These are phyloP conservation scores for Callosobruchus maculatus DNA, from an alignment of 2,888 invertebrate genomes.

Conservation along the genomic window DNA sequence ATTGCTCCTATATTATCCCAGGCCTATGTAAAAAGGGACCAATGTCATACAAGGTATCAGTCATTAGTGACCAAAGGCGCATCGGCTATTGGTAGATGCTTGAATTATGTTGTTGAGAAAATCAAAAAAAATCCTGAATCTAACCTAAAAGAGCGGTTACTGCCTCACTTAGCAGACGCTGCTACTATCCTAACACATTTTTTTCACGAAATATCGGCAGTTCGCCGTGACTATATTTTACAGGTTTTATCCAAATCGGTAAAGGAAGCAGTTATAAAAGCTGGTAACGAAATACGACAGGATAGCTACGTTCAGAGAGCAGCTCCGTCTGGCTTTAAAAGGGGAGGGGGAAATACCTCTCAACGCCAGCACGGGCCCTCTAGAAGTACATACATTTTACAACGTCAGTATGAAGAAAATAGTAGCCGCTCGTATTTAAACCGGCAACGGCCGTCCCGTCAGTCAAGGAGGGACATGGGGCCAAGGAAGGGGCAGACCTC, in stretches of 20 bases:
- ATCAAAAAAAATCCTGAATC: conserved; percentile 5
- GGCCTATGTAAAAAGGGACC: conserved; percentile 6
- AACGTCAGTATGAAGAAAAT: too few relatives aligned
- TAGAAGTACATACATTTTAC: too few relatives aligned
- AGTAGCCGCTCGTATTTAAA: too few relatives aligned
- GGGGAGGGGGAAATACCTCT: conserved; percentile 1
- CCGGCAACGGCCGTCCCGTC: conserved; percentile 8
- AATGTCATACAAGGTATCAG: conserved; percentile 6
- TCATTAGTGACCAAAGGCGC: conserved; percentile 6
- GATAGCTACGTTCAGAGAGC: not conserved
- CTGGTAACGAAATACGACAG: not conserved
- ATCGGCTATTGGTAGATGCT: conserved; percentile 8
- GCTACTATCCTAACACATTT: conserved; percentile 10
- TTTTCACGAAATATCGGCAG: conserved; percentile 6
- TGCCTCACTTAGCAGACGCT: conserved; percentile 6
- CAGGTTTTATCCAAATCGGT: conserved; percentile 6
- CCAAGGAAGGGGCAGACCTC: conserved; percentile 9
- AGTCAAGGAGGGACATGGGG: conserved; percentile 4
- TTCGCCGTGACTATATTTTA: conserved; percentile 2
- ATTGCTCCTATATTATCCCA: not conserved
- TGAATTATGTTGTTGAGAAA: conserved; percentile 5
- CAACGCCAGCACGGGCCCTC: not conserved
- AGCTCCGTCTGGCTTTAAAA: not conserved
- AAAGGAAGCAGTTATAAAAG: conserved; percentile 6
- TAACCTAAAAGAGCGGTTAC: conserved; percentile 1